Percentiles rank a stretch among this genome's conserved stretches.
Conservation (phyloP, 2,113 vertebrate species). For the Hydrochoerus hydrochaeris region DNA sequence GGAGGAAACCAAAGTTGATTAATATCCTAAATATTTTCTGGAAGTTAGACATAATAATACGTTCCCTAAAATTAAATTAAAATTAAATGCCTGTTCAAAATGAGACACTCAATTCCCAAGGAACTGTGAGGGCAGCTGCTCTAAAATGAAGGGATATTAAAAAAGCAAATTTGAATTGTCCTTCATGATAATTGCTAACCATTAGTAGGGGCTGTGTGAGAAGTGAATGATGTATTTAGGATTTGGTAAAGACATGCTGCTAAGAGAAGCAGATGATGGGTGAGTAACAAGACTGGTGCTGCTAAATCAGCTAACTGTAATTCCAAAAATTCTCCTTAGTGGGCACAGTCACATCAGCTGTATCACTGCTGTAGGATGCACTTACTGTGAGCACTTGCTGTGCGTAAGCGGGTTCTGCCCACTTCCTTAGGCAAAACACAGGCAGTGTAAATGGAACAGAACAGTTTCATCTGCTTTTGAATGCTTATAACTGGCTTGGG, state of each 20-base stretch:
- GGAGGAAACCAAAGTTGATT: neutral
- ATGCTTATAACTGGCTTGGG: neutral
- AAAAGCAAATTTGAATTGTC: neutral
- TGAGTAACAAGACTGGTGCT: neutral
- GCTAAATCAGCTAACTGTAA: neutral
- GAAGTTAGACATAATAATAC: neutral
- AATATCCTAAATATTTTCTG: neutral
- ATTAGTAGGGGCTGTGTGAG: neutral
- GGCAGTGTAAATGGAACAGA: rapidly evolving
- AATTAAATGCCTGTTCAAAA: neutral
- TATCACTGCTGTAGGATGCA: too few species aligned
- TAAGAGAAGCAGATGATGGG: neutral
- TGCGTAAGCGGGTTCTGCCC: neutral
- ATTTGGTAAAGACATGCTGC: neutral
- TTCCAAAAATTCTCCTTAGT: neutral
- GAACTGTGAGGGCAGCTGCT: neutral
- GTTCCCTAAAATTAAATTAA: neutral
- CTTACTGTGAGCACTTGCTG: neutral
- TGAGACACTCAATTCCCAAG: neutral
- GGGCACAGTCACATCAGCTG: neutral
- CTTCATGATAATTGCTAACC: neutral
- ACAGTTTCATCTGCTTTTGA: neutral
- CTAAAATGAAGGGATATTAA: neutral
- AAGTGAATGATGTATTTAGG: too few species aligned
- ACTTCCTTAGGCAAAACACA: neutral